Percentiles rank a stretch among this genome's conserved stretches.
Evolutionary conservation across 2,113 vertebrate species (phyloP).

Genomic region (Aptenodytes forsteri): DNA sequence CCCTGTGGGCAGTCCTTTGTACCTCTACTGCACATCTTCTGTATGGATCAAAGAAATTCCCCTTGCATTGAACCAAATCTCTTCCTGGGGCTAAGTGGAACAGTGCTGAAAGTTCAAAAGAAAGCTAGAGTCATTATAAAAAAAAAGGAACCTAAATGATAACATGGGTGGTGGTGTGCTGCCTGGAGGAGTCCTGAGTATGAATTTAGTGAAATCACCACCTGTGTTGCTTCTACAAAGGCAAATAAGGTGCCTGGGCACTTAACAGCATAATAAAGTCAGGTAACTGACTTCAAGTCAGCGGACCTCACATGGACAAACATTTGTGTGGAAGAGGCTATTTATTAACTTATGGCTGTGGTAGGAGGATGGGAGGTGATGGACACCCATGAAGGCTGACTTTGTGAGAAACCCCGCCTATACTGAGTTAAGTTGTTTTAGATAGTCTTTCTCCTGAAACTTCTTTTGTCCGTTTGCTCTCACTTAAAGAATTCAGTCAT

Average conservation of each 20-base stretch:
- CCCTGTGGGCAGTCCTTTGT: neutral
- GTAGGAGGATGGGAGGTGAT: neutral
- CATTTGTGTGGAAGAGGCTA: neutral
- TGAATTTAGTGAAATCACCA: neutral
- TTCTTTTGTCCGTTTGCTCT: neutral
- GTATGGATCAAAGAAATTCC: neutral
- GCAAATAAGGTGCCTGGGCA: neutral
- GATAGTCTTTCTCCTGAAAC: neutral
- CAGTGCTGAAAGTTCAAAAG: neutral
- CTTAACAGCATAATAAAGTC: neutral
- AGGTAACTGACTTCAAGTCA: neutral
- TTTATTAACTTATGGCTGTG: neutral
- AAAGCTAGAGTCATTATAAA: neutral
- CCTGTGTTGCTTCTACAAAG: neutral
- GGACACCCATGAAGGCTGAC: neutral
- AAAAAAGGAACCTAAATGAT: neutral
- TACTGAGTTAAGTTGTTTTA: neutral
- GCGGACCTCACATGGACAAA: neutral
- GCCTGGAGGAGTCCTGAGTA: neutral
- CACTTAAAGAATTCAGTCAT: neutral
- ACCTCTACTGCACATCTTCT: neutral
- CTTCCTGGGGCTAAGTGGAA: neutral
- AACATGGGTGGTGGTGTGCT: neutral
- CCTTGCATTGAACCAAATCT: neutral
- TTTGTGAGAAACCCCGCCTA: neutral